phyloP scores from a whole-genome alignment of 1,140 invertebrate genomes.

The Bombus soroeensis region DNA sequence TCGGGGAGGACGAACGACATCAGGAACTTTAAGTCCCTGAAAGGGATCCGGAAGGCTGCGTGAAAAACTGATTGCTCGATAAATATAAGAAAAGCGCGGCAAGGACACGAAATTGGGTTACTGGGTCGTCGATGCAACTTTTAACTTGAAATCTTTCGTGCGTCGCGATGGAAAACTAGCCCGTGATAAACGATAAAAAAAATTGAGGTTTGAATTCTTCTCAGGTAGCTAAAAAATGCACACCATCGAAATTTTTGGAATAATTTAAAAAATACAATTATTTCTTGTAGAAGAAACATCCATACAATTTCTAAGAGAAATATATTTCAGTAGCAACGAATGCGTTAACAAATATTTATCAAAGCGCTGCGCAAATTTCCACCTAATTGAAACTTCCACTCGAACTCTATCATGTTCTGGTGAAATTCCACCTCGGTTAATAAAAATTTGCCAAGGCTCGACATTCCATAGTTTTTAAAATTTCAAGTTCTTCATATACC shows the following conservation, averaged over 20 bases:
- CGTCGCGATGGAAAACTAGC: background rate
- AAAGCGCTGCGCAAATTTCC: too few relatives aligned
- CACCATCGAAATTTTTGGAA: background rate
- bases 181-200: background rate
- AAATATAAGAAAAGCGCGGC: background rate
- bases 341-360: too few relatives aligned
- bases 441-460: too few relatives aligned
- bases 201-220: background rate
- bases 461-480: too few relatives aligned
- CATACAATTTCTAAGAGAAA: too few relatives aligned
- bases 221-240: background rate
- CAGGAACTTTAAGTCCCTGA: conserved; percentile 8
- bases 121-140: background rate
- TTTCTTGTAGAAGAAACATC: background rate
- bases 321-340: too few relatives aligned
- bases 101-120: background rate
- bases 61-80: background rate
- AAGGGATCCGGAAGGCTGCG: background rate
- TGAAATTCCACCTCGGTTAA: too few relatives aligned
- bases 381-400: too few relatives aligned
- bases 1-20: background rate
- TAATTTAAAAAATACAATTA: background rate
- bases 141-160: background rate
- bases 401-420: too few relatives aligned
- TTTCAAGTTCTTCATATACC: too few relatives aligned